Conservation (phyloP, 2,888 invertebrate genomes). For the Phyllotreta striolata region DNA sequence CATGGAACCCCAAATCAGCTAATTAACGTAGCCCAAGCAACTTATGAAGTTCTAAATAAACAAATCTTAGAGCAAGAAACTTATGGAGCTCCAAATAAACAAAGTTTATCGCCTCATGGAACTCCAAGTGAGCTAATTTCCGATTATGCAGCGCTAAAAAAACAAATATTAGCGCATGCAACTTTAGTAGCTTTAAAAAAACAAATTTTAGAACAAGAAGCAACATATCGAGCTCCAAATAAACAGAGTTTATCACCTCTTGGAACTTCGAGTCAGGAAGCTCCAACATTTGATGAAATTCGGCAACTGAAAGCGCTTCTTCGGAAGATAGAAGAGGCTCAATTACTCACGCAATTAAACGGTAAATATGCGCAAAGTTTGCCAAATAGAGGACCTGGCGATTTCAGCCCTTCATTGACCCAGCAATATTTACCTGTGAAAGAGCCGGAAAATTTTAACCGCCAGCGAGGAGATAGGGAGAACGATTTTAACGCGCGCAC, state of each 20-base stretch:
- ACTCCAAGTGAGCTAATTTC: constrained; percentile 22
- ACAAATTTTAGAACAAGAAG: constrained; percentile 10
- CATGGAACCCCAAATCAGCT: constrained; percentile 8
- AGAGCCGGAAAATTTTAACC: constrained; percentile 30
- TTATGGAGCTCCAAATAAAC: constrained; percentile 20
- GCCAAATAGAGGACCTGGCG: constrained; percentile 30
- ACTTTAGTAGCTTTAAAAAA: constrained; percentile 31
- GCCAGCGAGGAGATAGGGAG: neutral
- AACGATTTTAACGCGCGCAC: neutral
- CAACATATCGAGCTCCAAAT: constrained; percentile 3
- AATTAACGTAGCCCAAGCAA: constrained; percentile 26
- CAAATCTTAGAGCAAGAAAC: constrained; percentile 3
- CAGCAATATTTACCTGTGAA: constrained; percentile 40
- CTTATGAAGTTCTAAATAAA: constrained; percentile 32
- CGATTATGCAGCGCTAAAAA: constrained; percentile 17
- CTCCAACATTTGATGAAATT: constrained; percentile 22
- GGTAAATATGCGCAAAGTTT: constrained; percentile 33
- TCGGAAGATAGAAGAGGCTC: constrained; percentile 16
- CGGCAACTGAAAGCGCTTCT: constrained; percentile 19
- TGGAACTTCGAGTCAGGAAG: constrained; percentile 7
- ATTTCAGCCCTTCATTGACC: constrained; percentile 31
- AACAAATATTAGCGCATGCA: constrained; percentile 19
- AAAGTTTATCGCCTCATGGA: constrained; percentile 9
- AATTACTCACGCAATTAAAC: constrained; percentile 4
- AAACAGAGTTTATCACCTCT: constrained; percentile 1